Evolutionary conservation across 2,113 vertebrate species (phyloP).

Genomic region (Gulo gulo): DNA sequence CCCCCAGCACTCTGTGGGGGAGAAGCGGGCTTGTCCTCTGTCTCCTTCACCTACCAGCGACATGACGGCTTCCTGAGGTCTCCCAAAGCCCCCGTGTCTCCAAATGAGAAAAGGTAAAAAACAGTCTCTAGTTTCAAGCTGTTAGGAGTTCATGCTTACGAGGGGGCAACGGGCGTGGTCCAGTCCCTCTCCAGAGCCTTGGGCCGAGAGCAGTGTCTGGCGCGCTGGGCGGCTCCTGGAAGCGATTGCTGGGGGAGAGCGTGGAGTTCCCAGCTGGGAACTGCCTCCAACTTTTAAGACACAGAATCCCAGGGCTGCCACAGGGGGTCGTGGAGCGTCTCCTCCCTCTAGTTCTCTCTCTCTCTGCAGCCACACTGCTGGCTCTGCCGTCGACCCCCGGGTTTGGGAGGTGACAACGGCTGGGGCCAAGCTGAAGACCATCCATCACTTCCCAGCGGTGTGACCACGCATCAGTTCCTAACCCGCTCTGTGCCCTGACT

Average conservation of each 20-base stretch:
- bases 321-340: not conserved
- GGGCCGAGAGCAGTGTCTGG: not conserved
- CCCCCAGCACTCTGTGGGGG: not conserved
- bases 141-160: no score
- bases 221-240: not conserved
- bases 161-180: not conserved
- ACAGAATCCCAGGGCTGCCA: not conserved
- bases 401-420: no score
- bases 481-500: not conserved
- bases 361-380: not conserved
- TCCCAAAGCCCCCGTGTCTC: not conserved
- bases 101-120: not conserved
- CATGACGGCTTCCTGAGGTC: not conserved
- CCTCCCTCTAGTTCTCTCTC: not conserved
- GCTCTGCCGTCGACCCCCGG: accelerated
- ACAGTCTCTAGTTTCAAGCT: not conserved
- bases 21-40: no score
- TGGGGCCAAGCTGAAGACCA: not conserved
- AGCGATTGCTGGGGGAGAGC: not conserved
- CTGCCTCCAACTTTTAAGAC: not conserved
- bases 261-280: accelerated
- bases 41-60: not conserved
- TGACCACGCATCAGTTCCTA: not conserved
- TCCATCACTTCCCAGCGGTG: not conserved
- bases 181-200: not conserved